These are phyloP conservation scores for Drosophila nebulosa DNA, from an alignment of 1,140 invertebrate species.

Conservation along the genomic window DNA sequence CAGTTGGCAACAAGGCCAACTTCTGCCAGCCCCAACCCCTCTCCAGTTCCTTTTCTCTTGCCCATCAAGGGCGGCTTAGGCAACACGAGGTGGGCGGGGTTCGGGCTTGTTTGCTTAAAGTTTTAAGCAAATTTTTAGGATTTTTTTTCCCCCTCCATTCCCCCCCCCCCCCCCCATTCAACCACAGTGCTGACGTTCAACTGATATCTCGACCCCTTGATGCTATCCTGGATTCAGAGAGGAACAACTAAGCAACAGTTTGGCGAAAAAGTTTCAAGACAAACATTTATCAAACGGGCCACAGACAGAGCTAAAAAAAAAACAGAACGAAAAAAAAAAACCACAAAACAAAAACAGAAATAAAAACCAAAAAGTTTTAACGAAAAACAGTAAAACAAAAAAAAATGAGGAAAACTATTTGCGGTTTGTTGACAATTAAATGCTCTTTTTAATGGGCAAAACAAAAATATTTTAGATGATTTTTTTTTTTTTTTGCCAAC, in stretches of 20 bases:
- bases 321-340: conserved; percentile 32
- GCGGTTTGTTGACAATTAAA: conserved; percentile 49
- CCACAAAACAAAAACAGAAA: conserved; percentile 3
- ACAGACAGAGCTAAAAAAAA: conserved; percentile 25
- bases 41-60: not conserved
- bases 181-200: conserved; percentile 28
- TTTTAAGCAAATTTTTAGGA: conserved; percentile 63
- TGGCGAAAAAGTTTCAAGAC: conserved; percentile 59
- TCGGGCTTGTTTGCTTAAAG: conserved; percentile 56
- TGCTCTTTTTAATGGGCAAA: conserved; percentile 15
- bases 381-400: conserved; percentile 25
- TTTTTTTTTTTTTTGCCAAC: not conserved
- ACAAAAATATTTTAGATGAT: not conserved
- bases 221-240: conserved; percentile 23
- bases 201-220: conserved; percentile 40
- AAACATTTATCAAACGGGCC: conserved; percentile 72
- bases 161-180: conserved; percentile 10
- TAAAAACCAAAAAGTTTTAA: conserved; percentile 34
- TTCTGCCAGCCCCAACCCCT: not conserved
- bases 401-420: conserved; percentile 43
- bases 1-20: conserved; percentile 6
- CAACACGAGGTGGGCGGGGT: not conserved
- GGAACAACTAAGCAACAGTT: conserved; percentile 58
- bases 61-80: conserved; percentile 16
- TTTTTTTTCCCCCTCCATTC: not conserved